phyloP scores from a whole-genome alignment of 1,140 invertebrate species.

The Dendroctonus ponderosae region DNA sequence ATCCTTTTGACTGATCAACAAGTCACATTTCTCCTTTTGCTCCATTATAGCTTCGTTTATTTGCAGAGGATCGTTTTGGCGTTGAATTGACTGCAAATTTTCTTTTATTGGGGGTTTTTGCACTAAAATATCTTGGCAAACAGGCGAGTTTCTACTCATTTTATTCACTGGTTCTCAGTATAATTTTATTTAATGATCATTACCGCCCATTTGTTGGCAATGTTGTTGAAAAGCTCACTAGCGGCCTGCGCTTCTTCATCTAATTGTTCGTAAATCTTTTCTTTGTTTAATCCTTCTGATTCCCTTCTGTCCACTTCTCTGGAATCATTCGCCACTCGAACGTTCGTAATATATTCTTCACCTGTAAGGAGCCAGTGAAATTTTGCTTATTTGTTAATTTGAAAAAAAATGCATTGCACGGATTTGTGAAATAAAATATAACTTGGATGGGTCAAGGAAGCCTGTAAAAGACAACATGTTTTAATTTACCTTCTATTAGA shows the following conservation, averaged over 20 bases:
- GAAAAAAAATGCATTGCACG: no score
- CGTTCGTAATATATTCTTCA: slow-evolving; percentile 69
- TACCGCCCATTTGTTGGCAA: slow-evolving; percentile 68
- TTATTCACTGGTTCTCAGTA: background rate
- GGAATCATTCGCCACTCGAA: slow-evolving; percentile 70
- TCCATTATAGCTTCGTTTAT: slow-evolving; percentile 68
- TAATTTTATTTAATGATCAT: background rate
- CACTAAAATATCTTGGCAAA: background rate
- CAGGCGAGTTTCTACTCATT: background rate
- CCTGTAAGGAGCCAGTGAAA: slow-evolving; percentile 37
- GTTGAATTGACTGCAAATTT: slow-evolving; percentile 53
- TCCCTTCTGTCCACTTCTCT: slow-evolving; percentile 62
- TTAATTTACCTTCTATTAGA: slow-evolving; percentile 55
- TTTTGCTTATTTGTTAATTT: no score
- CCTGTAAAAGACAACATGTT: background rate
- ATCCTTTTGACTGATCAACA: slow-evolving; percentile 75
- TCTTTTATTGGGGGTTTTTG: background rate
- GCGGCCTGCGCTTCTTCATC: slow-evolving; percentile 67
- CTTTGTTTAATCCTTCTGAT: slow-evolving; percentile 51
- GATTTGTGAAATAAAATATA: no score
- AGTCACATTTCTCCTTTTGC: slow-evolving; percentile 71
- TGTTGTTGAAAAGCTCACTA: slow-evolving; percentile 66
- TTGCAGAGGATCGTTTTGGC: slow-evolving; percentile 75
- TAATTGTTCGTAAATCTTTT: slow-evolving; percentile 59
- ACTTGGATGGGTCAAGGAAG: no score